Percentiles rank a stretch among this genome's conserved stretches.
These are phyloP conservation scores for Pogonomyrmex barbatus DNA, from an alignment of 1,140 invertebrate genomes.

Conservation along the genomic window DNA sequence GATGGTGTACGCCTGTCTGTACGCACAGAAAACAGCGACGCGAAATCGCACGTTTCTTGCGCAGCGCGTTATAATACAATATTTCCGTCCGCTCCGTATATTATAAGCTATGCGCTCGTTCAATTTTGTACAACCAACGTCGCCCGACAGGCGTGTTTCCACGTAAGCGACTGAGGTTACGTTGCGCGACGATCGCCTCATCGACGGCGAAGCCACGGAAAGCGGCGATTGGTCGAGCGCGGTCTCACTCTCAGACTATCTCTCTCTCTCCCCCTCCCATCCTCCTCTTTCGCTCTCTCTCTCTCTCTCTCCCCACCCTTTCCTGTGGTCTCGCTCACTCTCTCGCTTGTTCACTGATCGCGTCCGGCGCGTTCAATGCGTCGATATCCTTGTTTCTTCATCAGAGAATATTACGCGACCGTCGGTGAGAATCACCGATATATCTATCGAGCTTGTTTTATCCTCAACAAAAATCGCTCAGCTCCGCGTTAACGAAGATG, in stretches of 20 bases:
- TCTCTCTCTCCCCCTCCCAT: neutral
- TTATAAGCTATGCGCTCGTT: slow-evolving; percentile 36
- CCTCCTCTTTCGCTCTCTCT: slow-evolving; percentile 1
- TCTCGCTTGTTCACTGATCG: slow-evolving; percentile 49
- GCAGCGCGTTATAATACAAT: neutral
- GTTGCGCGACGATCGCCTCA: slow-evolving; percentile 62
- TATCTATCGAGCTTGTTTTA: neutral
- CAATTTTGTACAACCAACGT: slow-evolving; percentile 18
- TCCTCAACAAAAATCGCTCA: neutral
- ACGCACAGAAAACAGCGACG: neutral
- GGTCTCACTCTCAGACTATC: slow-evolving; percentile 14
- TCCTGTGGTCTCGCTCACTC: neutral
- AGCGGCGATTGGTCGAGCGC: slow-evolving; percentile 52
- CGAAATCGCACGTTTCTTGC: slow-evolving; percentile 11
- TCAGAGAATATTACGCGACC: slow-evolving; percentile 20
- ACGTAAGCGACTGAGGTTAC: slow-evolving; percentile 63
- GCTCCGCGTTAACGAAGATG: neutral
- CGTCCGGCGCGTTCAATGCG: slow-evolving; percentile 26
- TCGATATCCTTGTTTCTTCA: slow-evolving; percentile 34
- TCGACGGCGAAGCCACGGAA: slow-evolving; percentile 61
- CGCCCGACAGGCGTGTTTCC: slow-evolving; percentile 52
- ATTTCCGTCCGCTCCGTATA: neutral
- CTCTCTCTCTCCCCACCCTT: neutral
- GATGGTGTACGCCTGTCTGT: neutral
- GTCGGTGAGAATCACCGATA: slow-evolving; percentile 33